These are phyloP conservation scores for Pseudanteris insignis DNA, from an alignment of 2,888 invertebrate species.

Conservation along the genomic window DNA sequence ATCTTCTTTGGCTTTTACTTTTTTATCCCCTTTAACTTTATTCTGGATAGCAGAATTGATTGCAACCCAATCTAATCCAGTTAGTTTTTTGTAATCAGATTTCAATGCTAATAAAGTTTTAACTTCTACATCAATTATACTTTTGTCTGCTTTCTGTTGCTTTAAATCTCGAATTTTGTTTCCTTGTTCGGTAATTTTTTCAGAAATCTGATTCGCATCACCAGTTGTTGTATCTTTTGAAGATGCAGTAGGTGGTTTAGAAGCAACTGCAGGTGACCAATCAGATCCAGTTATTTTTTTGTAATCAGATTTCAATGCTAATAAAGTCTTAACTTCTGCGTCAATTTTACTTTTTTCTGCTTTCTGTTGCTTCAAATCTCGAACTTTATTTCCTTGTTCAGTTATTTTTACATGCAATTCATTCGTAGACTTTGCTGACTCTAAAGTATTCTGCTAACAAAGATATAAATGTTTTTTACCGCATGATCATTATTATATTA, in stretches of 20 bases:
- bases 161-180: conserved; percentile 58
- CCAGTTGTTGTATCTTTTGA: too few relatives aligned
- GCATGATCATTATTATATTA: too few relatives aligned
- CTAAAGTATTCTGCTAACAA: not conserved
- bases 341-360: conserved; percentile 66
- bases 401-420: conserved; percentile 14
- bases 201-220: too few relatives aligned
- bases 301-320: conserved; percentile 66
- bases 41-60: conserved; percentile 64
- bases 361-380: conserved; percentile 53
- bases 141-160: conserved; percentile 52
- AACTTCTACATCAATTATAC: conserved; percentile 68
- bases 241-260: not conserved
- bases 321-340: conserved; percentile 70
- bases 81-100: conserved; percentile 55
- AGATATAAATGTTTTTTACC: not conserved
- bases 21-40: conserved; percentile 1
- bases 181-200: conserved; percentile 67
- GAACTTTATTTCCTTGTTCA: conserved; percentile 31
- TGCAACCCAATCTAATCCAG: conserved; percentile 66
- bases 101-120: conserved; percentile 64
- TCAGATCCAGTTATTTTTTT: conserved; percentile 57
- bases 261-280: conserved; percentile 8
- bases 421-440: not conserved
- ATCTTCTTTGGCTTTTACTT: too few relatives aligned